phyloP scores from a whole-genome alignment of 2,888 invertebrate genomes.

The Rotaria magnacalcarata region DNA sequence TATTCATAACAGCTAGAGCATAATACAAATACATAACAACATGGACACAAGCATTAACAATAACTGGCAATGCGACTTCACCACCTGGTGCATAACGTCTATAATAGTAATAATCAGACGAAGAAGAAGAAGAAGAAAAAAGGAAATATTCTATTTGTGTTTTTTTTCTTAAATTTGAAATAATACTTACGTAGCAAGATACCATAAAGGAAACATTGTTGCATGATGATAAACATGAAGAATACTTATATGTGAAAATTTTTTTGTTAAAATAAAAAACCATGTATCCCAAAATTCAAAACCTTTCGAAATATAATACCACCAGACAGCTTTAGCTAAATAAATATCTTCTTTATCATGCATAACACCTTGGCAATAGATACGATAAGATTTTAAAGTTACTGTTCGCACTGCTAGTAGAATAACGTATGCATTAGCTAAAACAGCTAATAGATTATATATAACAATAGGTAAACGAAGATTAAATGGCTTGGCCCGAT shows the following conservation, averaged over 20 bases:
- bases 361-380: constrained; percentile 11
- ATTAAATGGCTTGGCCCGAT: background rate
- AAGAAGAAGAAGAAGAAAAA: background rate
- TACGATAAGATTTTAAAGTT: background rate
- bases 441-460: background rate
- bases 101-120: background rate
- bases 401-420: background rate
- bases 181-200: constrained; percentile 13
- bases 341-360: background rate
- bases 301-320: constrained; percentile 41
- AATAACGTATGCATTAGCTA: background rate
- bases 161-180: background rate
- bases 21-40: constrained; percentile 3
- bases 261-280: constrained; percentile 57
- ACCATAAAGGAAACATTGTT: constrained; percentile 57
- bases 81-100: constrained; percentile 29
- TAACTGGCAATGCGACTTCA: background rate
- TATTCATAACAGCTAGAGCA: constrained; percentile 30
- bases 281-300: constrained; percentile 41
- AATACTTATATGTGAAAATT: constrained; percentile 56
- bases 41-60: constrained; percentile 34
- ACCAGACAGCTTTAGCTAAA: constrained; percentile 28
- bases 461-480: background rate
- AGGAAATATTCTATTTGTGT: too few relatives aligned
- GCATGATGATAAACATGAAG: constrained; percentile 58